Base-by-base conservation (phyloP, 2,888 invertebrate species). In the Drosophila lutescens region DNA sequence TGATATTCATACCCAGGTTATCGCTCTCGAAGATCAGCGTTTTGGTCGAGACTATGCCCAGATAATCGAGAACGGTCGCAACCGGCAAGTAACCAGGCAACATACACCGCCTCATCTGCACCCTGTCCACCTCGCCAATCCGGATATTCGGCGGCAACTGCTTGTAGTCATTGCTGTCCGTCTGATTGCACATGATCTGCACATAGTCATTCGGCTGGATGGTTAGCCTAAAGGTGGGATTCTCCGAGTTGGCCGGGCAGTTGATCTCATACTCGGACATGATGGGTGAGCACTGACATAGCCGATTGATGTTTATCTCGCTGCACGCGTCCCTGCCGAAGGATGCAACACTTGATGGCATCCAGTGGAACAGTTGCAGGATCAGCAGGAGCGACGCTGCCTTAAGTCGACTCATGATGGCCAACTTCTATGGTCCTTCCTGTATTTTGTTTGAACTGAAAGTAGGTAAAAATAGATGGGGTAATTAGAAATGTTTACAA, bases 1-100 rank as follows among this genome's bases (percentile, higher is more conserved):
- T 93, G 41, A 95, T 92, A 75, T 93, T 93, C 73, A 93, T 93
- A 50, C 89, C 90, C 51, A 91, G 71, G 26, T 94, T 93, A 23
- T 94, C 89, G 49, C 94, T 90, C 73, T 94, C 94, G 75, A 94
- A 94, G 85, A 94, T 93, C 32, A 95, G 86, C 7, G 93, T 92
- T 41, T 90, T 89, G 7, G 92, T 87, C 12, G 88, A 80, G 2
- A 77, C 80, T 7, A 91, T 89, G 41, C 92, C 91, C 70, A 93
- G 60, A n/a, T 89, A 82, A n/a, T 92, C 88, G 17, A 92, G 74
- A 26, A 92, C 87, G 3, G 81, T 81, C 15, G 89, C 83, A 38
- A 94, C 93, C 90, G 78, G 93, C 91, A 90, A 93, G 91, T 90
- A 82, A 0, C 80, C 83, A 0, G 92, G 92, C 70, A 92, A 71